phyloP scores from a whole-genome alignment of 2,113 vertebrate species.

The Phycodurus eques region DNA sequence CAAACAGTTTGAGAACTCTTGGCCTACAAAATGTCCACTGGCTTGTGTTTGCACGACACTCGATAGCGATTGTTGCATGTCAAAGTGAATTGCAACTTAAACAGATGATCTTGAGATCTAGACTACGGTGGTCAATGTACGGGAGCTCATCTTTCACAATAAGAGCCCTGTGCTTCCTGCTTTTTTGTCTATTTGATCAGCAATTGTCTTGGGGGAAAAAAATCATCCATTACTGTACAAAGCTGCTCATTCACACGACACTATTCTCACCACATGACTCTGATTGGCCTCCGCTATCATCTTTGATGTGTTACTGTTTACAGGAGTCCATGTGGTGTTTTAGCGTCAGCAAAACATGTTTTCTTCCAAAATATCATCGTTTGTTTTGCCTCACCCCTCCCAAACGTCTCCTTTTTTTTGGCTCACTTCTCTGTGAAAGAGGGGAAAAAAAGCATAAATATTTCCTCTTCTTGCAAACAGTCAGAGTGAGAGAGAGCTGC shows the following conservation, averaged over 20 bases:
- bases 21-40: too few species aligned
- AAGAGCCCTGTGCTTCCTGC: too few species aligned
- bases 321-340: neutral
- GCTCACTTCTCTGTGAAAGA: conserved; percentile 4
- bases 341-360: neutral
- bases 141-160: too few species aligned
- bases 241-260: neutral
- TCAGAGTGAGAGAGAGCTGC: conserved; percentile 10
- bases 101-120: too few species aligned
- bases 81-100: too few species aligned
- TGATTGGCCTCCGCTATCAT: neutral
- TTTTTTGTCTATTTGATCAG: neutral
- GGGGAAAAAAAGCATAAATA: conserved; percentile 54
- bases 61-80: too few species aligned
- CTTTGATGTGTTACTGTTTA: neutral
- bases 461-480: conserved; percentile 50
- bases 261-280: neutral
- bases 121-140: too few species aligned
- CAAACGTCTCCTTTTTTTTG: conserved; percentile 12
- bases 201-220: neutral
- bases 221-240: neutral
- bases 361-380: conserved; percentile 3
- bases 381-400: conserved; percentile 59
- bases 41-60: too few species aligned
- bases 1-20: too few species aligned